Percentiles rank a stretch among this genome's conserved stretches.
These are phyloP conservation scores for Alosa alosa DNA, from an alignment of 2,113 vertebrate genomes.

Conservation along the genomic window DNA sequence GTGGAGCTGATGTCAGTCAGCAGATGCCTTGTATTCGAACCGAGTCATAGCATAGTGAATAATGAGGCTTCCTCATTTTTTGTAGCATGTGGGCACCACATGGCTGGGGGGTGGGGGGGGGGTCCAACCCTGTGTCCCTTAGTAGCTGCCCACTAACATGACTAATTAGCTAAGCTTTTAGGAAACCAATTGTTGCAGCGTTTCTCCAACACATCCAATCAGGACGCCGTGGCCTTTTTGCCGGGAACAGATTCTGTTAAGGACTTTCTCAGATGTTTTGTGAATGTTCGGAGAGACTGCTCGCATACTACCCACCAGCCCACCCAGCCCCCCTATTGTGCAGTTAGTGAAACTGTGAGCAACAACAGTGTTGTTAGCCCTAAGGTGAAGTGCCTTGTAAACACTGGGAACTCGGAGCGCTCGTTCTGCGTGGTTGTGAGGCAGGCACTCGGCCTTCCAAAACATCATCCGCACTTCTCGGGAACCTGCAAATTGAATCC, in stretches of 20 bases:
- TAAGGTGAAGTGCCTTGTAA: conserved; percentile 34
- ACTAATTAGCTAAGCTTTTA: not conserved
- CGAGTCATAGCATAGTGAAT: not conserved
- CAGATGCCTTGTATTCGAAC: not conserved
- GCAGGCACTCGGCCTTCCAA: conserved; percentile 29
- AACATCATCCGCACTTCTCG: conserved; percentile 14
- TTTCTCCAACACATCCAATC: not conserved
- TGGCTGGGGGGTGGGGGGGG: no score
- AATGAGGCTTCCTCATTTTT: not conserved
- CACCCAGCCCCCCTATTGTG: not conserved
- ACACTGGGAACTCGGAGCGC: conserved; percentile 23
- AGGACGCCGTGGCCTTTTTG: not conserved
- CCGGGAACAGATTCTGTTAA: not conserved
- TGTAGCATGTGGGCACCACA: not conserved
- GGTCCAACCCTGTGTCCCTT: no score
- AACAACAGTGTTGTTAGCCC: conserved; percentile 16
- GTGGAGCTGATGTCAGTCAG: not conserved
- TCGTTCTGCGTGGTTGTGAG: conserved; percentile 53
- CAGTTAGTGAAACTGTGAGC: not conserved
- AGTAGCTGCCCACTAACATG: not conserved
- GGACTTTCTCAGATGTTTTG: not conserved
- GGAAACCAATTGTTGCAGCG: not conserved
- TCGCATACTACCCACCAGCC: not conserved
- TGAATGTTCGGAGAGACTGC: not conserved
- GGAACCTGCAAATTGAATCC: conserved; percentile 67